A percentile compares a stretch with the other conserved stretches of the same genome.
Evolutionary conservation across 2,888 invertebrate genomes (phyloP).

Genomic region (Idaea biselata): DNA sequence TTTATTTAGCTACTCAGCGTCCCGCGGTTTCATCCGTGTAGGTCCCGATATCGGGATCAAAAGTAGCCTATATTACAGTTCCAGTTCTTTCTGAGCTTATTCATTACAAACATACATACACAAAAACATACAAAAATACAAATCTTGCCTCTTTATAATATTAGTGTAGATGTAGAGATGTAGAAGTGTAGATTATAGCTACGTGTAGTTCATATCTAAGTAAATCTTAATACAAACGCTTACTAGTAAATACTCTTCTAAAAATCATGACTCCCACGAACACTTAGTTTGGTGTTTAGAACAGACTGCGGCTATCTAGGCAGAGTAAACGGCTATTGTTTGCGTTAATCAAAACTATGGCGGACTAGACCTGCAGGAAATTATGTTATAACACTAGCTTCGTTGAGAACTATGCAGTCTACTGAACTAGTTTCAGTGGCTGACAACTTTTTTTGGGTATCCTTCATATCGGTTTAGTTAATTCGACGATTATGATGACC

Average conservation of each 20-base stretch:
- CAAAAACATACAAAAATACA: no score
- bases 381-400: constrained; percentile 53
- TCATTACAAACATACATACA: no score
- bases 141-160: no score
- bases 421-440: constrained; percentile 33
- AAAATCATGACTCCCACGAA: constrained; percentile 56
- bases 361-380: constrained; percentile 46
- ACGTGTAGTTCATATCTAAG: background rate
- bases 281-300: constrained; percentile 19
- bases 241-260: constrained; percentile 52
- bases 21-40: no score
- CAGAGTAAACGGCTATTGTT: constrained; percentile 39
- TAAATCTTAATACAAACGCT: constrained; percentile 28
- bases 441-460: constrained; percentile 33
- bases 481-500: no score
- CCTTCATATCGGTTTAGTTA: background rate
- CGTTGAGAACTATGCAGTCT: constrained; percentile 46
- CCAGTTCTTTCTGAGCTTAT: no score
- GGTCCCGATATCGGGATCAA: no score
- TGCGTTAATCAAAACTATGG: constrained; percentile 46
- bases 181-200: no score
- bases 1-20: no score
- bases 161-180: no score
- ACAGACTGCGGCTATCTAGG: constrained; percentile 42
- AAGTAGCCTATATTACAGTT: no score